Conservation (phyloP, 2,113 vertebrate genomes). For the Falcunculus frontatus region DNA sequence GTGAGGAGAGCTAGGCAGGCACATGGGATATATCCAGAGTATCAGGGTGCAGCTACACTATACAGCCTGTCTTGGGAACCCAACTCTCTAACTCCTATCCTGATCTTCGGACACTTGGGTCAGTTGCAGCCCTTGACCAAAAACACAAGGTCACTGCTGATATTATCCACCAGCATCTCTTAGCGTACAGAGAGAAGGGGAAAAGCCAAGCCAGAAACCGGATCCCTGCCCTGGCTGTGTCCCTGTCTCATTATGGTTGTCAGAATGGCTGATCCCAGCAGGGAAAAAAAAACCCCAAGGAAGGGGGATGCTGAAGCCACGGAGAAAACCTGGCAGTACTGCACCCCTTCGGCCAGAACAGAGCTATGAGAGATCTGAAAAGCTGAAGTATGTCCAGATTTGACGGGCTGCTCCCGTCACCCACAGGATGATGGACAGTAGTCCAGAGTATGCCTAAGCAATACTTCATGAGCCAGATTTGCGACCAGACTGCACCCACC, state of each 20-base stretch:
- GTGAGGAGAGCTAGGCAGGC: neutral
- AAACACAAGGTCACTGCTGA: neutral
- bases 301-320: neutral
- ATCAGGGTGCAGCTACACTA: neutral
- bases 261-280: neutral
- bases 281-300: neutral
- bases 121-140: neutral
- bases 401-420: too few species aligned
- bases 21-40: neutral
- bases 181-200: rapidly evolving
- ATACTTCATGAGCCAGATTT: too few species aligned
- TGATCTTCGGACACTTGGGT: neutral
- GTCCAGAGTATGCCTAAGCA: too few species aligned
- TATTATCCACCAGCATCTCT: neutral
- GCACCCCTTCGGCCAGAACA: neutral
- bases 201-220: neutral
- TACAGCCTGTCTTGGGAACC: neutral
- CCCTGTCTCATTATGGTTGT: neutral
- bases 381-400: neutral
- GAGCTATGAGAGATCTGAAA: neutral
- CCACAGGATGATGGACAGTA: too few species aligned
- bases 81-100: neutral
- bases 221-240: neutral
- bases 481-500: neutral
- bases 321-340: neutral